A percentile compares a stretch with the other conserved stretches of the same genome.
Conservation (phyloP, 2,797 vertebrate genomes). For the Telmatherina bonti region DNA sequence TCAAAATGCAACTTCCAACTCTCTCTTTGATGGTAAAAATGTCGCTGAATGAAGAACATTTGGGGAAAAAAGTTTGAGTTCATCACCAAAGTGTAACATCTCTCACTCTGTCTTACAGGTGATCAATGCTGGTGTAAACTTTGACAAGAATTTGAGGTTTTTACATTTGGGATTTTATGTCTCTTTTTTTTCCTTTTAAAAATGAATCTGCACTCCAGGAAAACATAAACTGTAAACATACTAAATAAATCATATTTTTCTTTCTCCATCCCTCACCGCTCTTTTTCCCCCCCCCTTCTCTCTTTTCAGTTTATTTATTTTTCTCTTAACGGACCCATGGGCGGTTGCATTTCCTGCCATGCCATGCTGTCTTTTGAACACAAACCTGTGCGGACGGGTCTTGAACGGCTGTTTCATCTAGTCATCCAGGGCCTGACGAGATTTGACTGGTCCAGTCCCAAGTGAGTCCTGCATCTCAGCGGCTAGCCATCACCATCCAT, state of each 20-base stretch:
- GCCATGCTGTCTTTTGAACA: constrained; percentile 77
- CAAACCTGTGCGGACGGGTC: constrained; percentile 79
- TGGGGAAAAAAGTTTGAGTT: constrained; percentile 17
- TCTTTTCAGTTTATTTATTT: constrained; percentile 39
- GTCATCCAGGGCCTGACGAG: constrained; percentile 76
- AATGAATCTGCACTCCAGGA: constrained; percentile 74
- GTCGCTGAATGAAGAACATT: constrained; percentile 27
- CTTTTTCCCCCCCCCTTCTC: constrained; percentile 32
- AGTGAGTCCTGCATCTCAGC: constrained; percentile 77
- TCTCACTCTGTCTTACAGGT: constrained; percentile 60
- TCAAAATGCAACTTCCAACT: constrained; percentile 20
- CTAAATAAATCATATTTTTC: constrained; percentile 84
- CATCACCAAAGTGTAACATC: constrained; percentile 65
- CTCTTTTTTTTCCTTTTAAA: constrained; percentile 66
- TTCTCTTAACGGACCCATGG: constrained; percentile 73
- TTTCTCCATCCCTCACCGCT: constrained; percentile 55
- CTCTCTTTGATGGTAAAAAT: constrained; percentile 32
- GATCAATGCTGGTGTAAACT: constrained; percentile 70
- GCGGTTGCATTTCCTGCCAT: constrained; percentile 72
- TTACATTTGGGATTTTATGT: constrained; percentile 65
- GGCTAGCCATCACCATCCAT: constrained; percentile 76
- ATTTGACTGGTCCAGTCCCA: constrained; percentile 81
- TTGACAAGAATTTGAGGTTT: constrained; percentile 59
- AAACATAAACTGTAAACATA: constrained; percentile 84
- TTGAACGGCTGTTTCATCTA: constrained; percentile 83